Conservation (phyloP, 2,888 invertebrate species). For the Perdita meconis region DNA sequence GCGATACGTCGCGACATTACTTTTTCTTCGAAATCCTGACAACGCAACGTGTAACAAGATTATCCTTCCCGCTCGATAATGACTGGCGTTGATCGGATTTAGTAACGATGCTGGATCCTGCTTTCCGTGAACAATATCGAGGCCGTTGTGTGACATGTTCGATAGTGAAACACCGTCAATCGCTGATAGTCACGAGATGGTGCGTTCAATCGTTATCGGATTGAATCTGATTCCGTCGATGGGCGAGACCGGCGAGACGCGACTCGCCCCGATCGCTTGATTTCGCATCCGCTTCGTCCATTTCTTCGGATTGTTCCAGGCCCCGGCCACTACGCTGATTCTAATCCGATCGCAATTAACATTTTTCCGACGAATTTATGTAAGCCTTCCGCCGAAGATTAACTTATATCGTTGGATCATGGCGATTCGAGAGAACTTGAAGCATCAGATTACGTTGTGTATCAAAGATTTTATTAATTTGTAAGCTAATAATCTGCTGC, state of each 20-base stretch:
- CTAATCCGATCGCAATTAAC: constrained; percentile 20
- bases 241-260: too few relatives aligned
- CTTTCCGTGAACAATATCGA: constrained; percentile 21
- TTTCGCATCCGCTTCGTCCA: constrained; percentile 8
- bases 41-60: constrained; percentile 36
- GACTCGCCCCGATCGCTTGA: constrained; percentile 4
- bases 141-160: constrained; percentile 21
- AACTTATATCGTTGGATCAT: constrained; percentile 12
- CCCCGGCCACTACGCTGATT: neutral
- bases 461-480: neutral
- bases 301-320: neutral
- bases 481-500: neutral
- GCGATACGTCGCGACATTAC: constrained; percentile 29
- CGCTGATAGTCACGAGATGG: constrained; percentile 19
- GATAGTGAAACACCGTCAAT: neutral
- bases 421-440: neutral
- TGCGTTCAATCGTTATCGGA: constrained; percentile 34
- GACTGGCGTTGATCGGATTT: neutral
- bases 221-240: constrained; percentile 5
- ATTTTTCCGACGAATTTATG: neutral
- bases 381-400: constrained; percentile 6
- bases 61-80: constrained; percentile 29
- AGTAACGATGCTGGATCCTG: neutral
- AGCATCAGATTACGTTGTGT: neutral
- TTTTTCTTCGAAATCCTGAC: constrained; percentile 23